Percentiles rank a stretch among this genome's conserved stretches.
These are phyloP conservation scores for Bubo blakistoni DNA, from an alignment of 2,113 vertebrate genomes.

Conservation along the genomic window DNA sequence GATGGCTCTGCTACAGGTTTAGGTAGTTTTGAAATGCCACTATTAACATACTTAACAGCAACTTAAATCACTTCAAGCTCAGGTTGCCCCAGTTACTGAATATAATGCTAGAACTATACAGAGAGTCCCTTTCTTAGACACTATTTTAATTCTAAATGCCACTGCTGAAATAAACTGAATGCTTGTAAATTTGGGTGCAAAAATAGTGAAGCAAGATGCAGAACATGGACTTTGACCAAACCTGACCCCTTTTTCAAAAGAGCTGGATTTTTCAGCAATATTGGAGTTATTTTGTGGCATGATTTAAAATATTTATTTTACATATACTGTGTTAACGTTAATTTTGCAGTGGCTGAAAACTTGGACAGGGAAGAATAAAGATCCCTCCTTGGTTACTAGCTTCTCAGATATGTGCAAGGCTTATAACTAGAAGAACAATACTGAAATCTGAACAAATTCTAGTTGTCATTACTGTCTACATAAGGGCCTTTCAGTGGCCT, in stretches of 20 bases:
- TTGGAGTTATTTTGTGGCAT: background rate
- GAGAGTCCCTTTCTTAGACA: background rate
- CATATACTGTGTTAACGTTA: background rate
- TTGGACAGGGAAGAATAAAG: background rate
- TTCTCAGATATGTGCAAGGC: background rate
- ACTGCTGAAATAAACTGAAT: background rate
- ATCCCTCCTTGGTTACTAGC: background rate
- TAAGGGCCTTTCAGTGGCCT: background rate
- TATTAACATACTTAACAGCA: background rate
- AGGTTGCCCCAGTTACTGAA: background rate
- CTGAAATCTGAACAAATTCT: background rate
- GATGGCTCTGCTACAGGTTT: background rate
- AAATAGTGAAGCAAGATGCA: background rate
- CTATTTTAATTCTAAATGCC: background rate
- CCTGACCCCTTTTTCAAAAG: background rate
- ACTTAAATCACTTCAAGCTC: background rate
- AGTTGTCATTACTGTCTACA: background rate
- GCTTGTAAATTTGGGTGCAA: background rate
- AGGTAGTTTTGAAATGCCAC: background rate
- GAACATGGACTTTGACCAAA: background rate
- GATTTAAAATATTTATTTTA: background rate
- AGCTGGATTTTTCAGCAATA: background rate
- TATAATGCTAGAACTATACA: background rate
- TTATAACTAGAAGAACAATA: background rate
- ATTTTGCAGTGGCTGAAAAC: background rate